Percentiles rank a stretch among this genome's conserved stretches.
Evolutionary conservation across 2,888 invertebrate species (phyloP).

Genomic region (Drosophila stalkeri): DNA sequence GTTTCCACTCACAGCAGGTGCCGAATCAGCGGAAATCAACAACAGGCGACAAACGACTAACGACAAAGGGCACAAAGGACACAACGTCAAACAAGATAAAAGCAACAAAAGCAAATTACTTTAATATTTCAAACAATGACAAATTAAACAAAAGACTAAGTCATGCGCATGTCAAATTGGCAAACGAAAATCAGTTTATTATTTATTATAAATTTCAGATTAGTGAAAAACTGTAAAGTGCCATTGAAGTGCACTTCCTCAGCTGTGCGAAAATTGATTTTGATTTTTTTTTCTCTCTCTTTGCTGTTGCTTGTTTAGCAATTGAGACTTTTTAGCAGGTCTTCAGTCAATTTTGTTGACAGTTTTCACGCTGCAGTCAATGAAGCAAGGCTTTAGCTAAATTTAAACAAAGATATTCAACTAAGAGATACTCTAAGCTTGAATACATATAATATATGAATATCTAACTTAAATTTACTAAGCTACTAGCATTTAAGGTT

Average conservation of each 20-base stretch:
- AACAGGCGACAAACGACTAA: constrained; percentile 21
- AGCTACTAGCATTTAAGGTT: too few relatives aligned
- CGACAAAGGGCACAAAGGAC: constrained; percentile 7
- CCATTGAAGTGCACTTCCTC: constrained; percentile 2
- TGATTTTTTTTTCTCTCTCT: constrained; percentile 17
- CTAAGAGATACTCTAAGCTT: not conserved
- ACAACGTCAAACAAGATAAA: constrained; percentile 40
- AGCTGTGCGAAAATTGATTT: constrained; percentile 36
- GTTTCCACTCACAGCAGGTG: constrained; percentile 37
- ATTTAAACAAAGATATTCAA: not conserved
- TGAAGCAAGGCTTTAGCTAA: not conserved
- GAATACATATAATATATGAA: too few relatives aligned
- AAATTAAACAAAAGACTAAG: constrained; percentile 47
- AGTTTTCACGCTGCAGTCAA: not conserved
- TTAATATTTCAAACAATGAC: constrained; percentile 35
- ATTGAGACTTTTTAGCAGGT: constrained; percentile 10
- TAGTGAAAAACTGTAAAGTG: constrained; percentile 5
- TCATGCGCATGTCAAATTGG: constrained; percentile 23
- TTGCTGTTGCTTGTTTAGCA: constrained; percentile 36
- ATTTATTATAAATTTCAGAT: constrained; percentile 14
- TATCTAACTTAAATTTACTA: too few relatives aligned
- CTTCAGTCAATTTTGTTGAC: constrained; percentile 23
- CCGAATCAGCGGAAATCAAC: constrained; percentile 53
- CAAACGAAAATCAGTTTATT: constrained; percentile 6
- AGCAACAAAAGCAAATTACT: constrained; percentile 31